Conservation (phyloP, 2,888 invertebrate species). For the Acleris sparsana region DNA sequence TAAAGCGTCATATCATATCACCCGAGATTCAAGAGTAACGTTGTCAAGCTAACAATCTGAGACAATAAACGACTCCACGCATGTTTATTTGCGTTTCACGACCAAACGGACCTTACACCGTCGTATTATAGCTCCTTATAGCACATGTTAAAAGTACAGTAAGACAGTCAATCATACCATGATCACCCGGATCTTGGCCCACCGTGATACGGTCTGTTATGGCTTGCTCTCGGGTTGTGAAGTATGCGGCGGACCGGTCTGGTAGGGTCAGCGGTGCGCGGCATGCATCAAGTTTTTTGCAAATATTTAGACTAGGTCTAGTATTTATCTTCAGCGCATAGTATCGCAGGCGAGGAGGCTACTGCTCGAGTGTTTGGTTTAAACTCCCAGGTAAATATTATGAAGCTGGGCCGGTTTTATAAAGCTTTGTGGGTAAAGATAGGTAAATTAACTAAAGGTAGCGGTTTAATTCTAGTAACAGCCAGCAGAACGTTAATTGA, state of each 20-base stretch:
- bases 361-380: too few species aligned
- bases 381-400: too few species aligned
- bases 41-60: slow-evolving; percentile 7
- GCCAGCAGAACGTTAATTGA: too few species aligned
- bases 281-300: slow-evolving; percentile 35
- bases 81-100: not conserved
- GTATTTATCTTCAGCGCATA: slow-evolving; percentile 15
- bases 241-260: slow-evolving; percentile 8
- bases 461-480: too few species aligned
- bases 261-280: not conserved
- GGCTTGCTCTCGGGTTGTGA: not conserved
- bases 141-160: not conserved
- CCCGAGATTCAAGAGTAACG: not conserved
- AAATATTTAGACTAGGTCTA: slow-evolving; percentile 31
- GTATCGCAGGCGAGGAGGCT: not conserved
- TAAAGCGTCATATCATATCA: too few species aligned
- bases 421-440: too few species aligned
- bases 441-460: too few species aligned
- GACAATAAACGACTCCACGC: slow-evolving; percentile 13
- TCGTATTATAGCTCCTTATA: not conserved
- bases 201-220: not conserved
- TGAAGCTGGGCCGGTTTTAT: too few species aligned
- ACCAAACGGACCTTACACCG: not conserved
- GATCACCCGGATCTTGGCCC: too few species aligned
- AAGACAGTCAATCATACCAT: not conserved